Conservation (phyloP, 1,140 invertebrate species). For the Calephelis nemesis region DNA sequence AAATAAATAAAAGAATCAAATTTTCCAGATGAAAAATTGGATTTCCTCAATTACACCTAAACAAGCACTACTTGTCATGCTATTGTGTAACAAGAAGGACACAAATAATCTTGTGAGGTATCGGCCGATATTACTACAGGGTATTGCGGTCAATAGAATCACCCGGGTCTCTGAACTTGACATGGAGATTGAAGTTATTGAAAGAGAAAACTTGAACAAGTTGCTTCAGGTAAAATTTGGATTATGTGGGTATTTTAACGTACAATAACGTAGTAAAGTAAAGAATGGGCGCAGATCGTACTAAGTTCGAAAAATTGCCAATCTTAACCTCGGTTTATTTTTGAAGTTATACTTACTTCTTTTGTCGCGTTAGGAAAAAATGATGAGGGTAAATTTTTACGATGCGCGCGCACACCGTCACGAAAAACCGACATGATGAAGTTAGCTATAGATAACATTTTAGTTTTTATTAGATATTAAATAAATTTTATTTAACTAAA, state of each 20-base stretch:
- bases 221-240: slow-evolving; percentile 39
- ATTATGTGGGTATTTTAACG: not conserved
- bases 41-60: slow-evolving; percentile 51
- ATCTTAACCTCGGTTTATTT: too few relatives aligned
- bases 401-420: too few relatives aligned
- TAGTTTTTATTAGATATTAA: too few relatives aligned
- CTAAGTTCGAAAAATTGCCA: too few relatives aligned
- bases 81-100: slow-evolving; percentile 64
- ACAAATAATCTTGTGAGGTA: slow-evolving; percentile 54
- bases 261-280: not conserved
- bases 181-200: slow-evolving; percentile 69
- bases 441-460: too few relatives aligned
- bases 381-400: too few relatives aligned
- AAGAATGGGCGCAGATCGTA: too few relatives aligned
- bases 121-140: slow-evolving; percentile 55
- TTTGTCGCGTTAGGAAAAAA: too few relatives aligned
- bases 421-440: too few relatives aligned
- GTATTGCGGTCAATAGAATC: slow-evolving; percentile 65
- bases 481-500: too few relatives aligned
- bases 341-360: too few relatives aligned
- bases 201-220: slow-evolving; percentile 56
- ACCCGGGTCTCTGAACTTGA: slow-evolving; percentile 58
- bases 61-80: slow-evolving; percentile 57
- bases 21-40: slow-evolving; percentile 62
- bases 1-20: too few relatives aligned